Conservation (phyloP, 2,797 vertebrate genomes). For the Cyprinella venusta region DNA sequence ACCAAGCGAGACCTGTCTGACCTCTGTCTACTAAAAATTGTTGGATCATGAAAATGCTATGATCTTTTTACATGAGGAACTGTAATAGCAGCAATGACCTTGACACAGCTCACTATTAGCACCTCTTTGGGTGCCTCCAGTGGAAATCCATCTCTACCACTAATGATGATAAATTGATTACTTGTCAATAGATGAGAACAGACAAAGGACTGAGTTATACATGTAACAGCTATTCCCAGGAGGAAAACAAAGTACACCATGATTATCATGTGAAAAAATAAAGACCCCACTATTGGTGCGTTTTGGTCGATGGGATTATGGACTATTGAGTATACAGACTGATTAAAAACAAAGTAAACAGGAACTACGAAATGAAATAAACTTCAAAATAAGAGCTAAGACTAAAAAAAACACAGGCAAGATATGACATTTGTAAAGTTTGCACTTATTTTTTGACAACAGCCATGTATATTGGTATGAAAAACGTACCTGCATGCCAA, state of each 20-base stretch:
- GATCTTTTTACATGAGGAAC: too few species aligned
- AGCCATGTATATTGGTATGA: neutral
- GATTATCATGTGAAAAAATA: too few species aligned
- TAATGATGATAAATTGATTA: too few species aligned
- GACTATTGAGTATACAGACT: neutral
- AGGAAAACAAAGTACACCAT: neutral
- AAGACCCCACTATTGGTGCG: neutral
- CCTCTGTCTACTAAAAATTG: too few species aligned
- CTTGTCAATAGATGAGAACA: too few species aligned
- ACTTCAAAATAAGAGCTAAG: neutral
- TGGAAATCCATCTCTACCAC: too few species aligned
- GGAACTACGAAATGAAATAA: neutral
- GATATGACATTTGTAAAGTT: neutral
- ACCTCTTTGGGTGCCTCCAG: too few species aligned
- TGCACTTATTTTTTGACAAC: neutral
- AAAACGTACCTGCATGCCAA: conserved; percentile 94
- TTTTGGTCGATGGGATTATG: too few species aligned
- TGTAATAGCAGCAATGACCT: too few species aligned
- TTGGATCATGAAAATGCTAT: too few species aligned
- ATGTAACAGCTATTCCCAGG: neutral
- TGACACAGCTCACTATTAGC: too few species aligned
- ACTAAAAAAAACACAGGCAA: neutral
- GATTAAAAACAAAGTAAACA: neutral
- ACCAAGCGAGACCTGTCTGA: too few species aligned
- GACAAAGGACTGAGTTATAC: neutral